Evolutionary conservation across 1,140 invertebrate genomes (phyloP), one percentile per base, ranked within the genome.

Genomic region (Drosophila lowei): DNA sequence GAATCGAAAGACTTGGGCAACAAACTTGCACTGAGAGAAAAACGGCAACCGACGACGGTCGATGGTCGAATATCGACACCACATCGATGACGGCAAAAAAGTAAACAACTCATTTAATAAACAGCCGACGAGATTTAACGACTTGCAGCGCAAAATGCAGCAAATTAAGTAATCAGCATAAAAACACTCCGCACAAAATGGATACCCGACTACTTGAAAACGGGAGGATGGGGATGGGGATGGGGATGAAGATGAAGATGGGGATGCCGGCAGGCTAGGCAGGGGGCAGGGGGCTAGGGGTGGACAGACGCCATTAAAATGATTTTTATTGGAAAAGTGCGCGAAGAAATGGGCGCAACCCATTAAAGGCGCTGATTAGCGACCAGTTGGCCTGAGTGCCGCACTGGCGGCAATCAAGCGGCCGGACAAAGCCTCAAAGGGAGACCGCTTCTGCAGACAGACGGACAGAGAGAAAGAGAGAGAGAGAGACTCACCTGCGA

Each of bases 401-500:
- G 25, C 41, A 7, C 9, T 7, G 7, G 15, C 13, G 25, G n/a
- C 3, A 2, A 0, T 0, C 9, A 1, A 21, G 9, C 0, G 56
- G 15, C 7, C 8, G 0, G 4, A 11, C 34, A 38, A 38, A 38
- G 34, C 34, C 34, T 38, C 34, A 38, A 38, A 38, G 34, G 3
- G 4, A 5, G 3, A 2, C 34, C 34, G 34, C 34, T 38, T 4
- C 11, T 13, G 4, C 0, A 13, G 11, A 34, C 9, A 5, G 3
- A 8, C 3, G 25, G 21, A 6, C 23, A 98, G 79, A 99, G 92
- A 11, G 3, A 34, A 0, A 38, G 3, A 34, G 34, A 34, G 34
- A 13, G 30, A 1, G 30, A 4, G 9, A 38, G 9, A 72, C 80
- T 86, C 73, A 85, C 81, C 80, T 95, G 94, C 98, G 94, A 92